phyloP scores from a whole-genome alignment of 2,888 invertebrate species.

The Athalia rosae region DNA sequence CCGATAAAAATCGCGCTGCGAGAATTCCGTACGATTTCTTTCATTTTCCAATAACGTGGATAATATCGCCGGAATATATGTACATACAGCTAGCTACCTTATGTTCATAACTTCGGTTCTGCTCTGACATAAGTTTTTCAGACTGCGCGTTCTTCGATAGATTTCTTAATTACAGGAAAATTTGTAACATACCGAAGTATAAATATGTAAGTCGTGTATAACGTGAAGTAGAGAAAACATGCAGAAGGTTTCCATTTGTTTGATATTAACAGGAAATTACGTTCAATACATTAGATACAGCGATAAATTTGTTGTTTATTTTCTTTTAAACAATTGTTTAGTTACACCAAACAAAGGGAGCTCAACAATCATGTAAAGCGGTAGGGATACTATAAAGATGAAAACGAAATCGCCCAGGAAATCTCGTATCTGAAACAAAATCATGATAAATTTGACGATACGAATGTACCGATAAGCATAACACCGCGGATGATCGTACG shows the following conservation, averaged over 20 bases:
- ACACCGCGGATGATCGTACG: too few species aligned
- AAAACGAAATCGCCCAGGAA: conserved; percentile 45
- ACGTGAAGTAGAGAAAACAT: background rate
- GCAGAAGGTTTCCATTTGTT: too few species aligned
- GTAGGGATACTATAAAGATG: conserved; percentile 39
- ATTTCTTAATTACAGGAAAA: conserved; percentile 27
- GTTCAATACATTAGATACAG: too few species aligned
- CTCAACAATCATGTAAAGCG: conserved; percentile 37
- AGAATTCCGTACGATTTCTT: too few species aligned
- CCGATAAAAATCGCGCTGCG: too few species aligned
- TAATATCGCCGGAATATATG: too few species aligned
- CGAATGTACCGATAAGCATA: background rate
- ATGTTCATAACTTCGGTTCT: background rate
- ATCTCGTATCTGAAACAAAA: conserved; percentile 40
- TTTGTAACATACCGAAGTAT: background rate
- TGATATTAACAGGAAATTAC: too few species aligned
- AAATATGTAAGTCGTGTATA: background rate
- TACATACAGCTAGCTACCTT: too few species aligned
- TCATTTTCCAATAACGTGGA: too few species aligned
- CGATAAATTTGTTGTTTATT: background rate
- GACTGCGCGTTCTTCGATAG: background rate
- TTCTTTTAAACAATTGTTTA: conserved; percentile 18
- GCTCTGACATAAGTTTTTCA: background rate
- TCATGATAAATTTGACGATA: background rate
- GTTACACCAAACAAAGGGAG: conserved; percentile 30